These are phyloP conservation scores for Pipra filicauda DNA, from an alignment of 2,113 vertebrate species.

Conservation along the genomic window DNA sequence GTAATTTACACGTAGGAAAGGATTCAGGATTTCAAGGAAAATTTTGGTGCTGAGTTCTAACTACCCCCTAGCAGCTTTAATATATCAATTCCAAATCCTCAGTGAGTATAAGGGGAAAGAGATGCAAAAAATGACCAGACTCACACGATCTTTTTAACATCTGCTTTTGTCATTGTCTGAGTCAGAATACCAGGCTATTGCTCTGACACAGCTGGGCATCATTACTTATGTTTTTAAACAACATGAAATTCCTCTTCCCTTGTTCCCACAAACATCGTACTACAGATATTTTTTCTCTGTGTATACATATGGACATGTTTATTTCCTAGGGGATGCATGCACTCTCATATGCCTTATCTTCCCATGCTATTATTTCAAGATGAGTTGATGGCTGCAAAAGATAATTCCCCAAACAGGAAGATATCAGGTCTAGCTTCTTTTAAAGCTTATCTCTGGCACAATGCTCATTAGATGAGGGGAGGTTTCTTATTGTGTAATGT, in stretches of 20 bases:
- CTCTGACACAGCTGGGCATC: conserved; percentile 46
- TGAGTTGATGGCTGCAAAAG: background rate
- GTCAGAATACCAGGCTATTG: background rate
- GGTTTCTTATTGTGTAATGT: background rate
- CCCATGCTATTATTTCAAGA: conserved; percentile 31
- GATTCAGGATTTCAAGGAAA: background rate
- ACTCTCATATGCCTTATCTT: background rate
- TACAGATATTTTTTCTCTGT: conserved; percentile 17
- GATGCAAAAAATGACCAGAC: background rate
- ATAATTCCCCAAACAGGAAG: background rate
- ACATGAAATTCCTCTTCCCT: background rate
- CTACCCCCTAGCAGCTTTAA: background rate
- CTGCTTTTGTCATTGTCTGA: conserved; percentile 27
- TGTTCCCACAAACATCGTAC: conserved; percentile 39
- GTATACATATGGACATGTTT: conserved; percentile 40
- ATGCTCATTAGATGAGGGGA: background rate
- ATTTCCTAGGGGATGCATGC: conserved; percentile 19
- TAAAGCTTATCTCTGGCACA: background rate
- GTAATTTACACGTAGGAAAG: background rate
- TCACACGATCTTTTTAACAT: background rate
- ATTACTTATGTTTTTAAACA: conserved; percentile 25
- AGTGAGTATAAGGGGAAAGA: background rate
- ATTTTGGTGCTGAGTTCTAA: background rate
- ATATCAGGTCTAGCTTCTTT: background rate
- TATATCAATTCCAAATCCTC: background rate